Conservation (phyloP, 2,113 vertebrate species). For the Sporophila hypoxantha region DNA sequence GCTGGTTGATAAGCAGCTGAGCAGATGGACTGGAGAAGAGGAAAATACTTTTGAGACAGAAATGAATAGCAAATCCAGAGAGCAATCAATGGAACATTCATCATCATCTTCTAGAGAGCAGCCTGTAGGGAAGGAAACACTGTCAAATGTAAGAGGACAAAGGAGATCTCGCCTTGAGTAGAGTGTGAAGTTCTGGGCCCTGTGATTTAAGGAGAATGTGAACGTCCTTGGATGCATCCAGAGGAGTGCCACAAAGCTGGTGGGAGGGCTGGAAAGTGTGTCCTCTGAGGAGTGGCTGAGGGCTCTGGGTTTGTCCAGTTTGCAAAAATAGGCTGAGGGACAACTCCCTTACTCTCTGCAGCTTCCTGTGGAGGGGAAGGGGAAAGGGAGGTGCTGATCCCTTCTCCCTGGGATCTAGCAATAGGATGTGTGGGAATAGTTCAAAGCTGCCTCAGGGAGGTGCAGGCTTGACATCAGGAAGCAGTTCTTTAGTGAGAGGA, state of each 20-base stretch:
- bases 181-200: not conserved
- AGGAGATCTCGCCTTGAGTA: not conserved
- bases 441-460: not conserved
- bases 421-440: not conserved
- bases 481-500: not conserved
- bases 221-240: not conserved
- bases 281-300: not conserved
- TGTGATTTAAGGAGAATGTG: not conserved
- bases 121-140: conserved; percentile 79
- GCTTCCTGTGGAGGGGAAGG: not conserved
- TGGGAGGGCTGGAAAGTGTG: not conserved
- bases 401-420: not conserved
- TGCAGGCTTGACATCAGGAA: not conserved
- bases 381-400: not conserved
- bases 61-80: not conserved
- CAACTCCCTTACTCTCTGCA: not conserved
- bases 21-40: conserved; percentile 72
- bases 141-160: conserved; percentile 50
- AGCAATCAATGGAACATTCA: not conserved
- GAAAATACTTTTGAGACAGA: not conserved
- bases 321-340: not conserved
- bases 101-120: conserved; percentile 68
- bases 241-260: not conserved
- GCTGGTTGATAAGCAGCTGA: conserved; percentile 61
- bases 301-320: not conserved